Evolutionary conservation across 1,140 invertebrate species (phyloP).

Genomic region (Drosophila sp.): DNA sequence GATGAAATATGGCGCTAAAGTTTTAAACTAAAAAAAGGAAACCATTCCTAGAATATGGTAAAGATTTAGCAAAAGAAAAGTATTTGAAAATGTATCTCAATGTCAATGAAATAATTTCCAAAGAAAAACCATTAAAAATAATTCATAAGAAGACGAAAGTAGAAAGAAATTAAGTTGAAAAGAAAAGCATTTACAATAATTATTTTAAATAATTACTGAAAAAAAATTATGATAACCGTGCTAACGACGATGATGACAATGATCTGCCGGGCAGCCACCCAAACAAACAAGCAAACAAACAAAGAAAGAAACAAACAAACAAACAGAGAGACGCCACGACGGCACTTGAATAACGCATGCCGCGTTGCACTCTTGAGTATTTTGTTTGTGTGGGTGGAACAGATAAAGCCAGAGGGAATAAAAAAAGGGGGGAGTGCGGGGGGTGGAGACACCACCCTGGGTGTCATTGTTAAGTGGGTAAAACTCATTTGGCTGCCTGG

Average conservation of each 20-base stretch:
- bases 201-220: slow-evolving; percentile 66
- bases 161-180: slow-evolving; percentile 44
- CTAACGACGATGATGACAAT: slow-evolving; percentile 15
- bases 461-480: slow-evolving; percentile 57
- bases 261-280: slow-evolving; percentile 37
- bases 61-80: not conserved
- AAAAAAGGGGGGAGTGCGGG: slow-evolving; percentile 14
- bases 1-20: not conserved
- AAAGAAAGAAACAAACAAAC: slow-evolving; percentile 38
- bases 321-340: slow-evolving; percentile 61
- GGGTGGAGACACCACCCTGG: slow-evolving; percentile 14
- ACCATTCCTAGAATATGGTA: not conserved
- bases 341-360: slow-evolving; percentile 63
- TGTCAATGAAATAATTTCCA: slow-evolving; percentile 41
- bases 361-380: slow-evolving; percentile 45
- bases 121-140: slow-evolving; percentile 30
- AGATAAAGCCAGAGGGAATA: not conserved
- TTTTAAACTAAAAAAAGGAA: not conserved
- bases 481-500: slow-evolving; percentile 43
- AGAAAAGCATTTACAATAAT: slow-evolving; percentile 60
- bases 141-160: slow-evolving; percentile 6
- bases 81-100: too few species aligned
- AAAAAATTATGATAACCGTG: slow-evolving; percentile 31
- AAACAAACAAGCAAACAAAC: slow-evolving; percentile 49
- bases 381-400: slow-evolving; percentile 4